Evolutionary conservation across 2,888 invertebrate genomes (phyloP).

Genomic region (Drosophila ustulata): DNA sequence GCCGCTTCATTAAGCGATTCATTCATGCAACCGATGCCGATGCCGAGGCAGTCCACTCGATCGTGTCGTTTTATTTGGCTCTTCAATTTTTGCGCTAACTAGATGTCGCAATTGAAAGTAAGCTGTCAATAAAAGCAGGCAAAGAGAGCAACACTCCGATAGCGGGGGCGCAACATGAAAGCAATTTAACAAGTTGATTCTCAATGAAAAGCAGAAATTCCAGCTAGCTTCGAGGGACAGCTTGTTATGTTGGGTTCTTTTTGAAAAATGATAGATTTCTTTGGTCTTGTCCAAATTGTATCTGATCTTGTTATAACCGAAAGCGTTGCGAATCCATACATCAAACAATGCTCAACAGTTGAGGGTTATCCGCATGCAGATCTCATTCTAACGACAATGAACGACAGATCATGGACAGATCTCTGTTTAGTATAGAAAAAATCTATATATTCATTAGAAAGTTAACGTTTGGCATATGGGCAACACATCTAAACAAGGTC

Average conservation of each 20-base stretch:
- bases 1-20: constrained; percentile 78
- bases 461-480: constrained; percentile 24
- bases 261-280: not conserved
- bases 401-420: constrained; percentile 46
- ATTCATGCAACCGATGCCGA: constrained; percentile 67
- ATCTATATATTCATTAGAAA: constrained; percentile 39
- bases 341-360: constrained; percentile 24
- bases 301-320: constrained; percentile 22
- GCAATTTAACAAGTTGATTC: not conserved
- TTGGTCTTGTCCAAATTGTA: constrained; percentile 7
- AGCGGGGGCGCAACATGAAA: constrained; percentile 16
- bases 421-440: constrained; percentile 2
- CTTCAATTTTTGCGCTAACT: constrained; percentile 77
- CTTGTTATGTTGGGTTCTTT: not conserved
- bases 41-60: constrained; percentile 32
- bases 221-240: constrained; percentile 1
- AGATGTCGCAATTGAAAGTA: constrained; percentile 81
- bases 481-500: constrained; percentile 43
- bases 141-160: not conserved
- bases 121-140: constrained; percentile 69
- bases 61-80: constrained; percentile 77
- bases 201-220: not conserved
- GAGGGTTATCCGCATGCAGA: constrained; percentile 30
- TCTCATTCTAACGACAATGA: constrained; percentile 21
- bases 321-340: constrained; percentile 18